phyloP scores from a whole-genome alignment of 2,888 invertebrate genomes.

The Drosophila robusta region DNA sequence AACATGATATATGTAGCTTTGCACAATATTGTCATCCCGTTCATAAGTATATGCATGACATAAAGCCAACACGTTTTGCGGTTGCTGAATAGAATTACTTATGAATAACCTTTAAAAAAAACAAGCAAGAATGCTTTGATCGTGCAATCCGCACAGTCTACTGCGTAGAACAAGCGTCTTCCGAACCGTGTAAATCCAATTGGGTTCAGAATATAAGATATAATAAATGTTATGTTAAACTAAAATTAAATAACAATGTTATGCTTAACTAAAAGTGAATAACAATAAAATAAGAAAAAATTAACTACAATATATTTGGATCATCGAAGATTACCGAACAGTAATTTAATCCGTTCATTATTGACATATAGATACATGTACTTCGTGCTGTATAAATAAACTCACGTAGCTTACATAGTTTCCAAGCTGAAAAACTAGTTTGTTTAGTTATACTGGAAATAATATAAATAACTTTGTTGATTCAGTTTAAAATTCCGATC shows the following conservation, averaged over 20 bases:
- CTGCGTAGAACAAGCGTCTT: too few species aligned
- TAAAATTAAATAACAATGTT: too few species aligned
- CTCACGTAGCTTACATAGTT: background rate
- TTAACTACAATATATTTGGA: too few species aligned
- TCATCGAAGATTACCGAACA: background rate
- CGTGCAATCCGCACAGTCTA: too few species aligned
- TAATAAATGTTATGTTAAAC: too few species aligned
- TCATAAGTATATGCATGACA: background rate
- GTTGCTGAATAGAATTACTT: background rate
- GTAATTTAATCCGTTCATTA: background rate
- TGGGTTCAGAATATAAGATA: too few species aligned
- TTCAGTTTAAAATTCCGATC: background rate
- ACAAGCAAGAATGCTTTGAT: background rate
- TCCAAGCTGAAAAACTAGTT: background rate
- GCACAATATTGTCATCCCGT: background rate
- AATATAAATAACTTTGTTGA: too few species aligned
- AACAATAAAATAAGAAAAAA: too few species aligned
- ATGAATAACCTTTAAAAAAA: background rate
- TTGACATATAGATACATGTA: background rate
- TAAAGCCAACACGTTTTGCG: constrained; percentile 3
- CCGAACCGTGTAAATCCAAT: too few species aligned
- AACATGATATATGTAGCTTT: background rate
- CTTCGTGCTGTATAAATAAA: background rate
- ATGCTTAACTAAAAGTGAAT: too few species aligned
- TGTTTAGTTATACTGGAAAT: background rate